Percentiles rank a stretch among this genome's conserved stretches.
Evolutionary conservation across 2,113 vertebrate species (phyloP).

Genomic region (Ceyx cyanopectus): DNA sequence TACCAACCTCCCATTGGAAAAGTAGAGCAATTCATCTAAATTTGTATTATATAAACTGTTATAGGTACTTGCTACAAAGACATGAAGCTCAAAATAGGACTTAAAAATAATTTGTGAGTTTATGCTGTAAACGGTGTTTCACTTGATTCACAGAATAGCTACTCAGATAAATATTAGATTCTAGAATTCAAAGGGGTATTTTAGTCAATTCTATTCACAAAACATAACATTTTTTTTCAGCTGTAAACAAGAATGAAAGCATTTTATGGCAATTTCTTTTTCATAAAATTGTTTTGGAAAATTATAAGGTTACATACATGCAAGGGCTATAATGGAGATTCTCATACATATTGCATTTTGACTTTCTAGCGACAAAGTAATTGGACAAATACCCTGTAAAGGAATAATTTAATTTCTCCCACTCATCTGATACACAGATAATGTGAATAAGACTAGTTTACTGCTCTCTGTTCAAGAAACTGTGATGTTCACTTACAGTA

Average conservation of each 20-base stretch:
- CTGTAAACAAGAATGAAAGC: background rate
- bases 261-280: background rate
- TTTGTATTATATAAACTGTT: background rate
- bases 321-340: background rate
- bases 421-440: background rate
- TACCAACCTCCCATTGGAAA: constrained; percentile 58
- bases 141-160: background rate
- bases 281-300: background rate
- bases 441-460: background rate
- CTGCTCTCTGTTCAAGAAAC: background rate
- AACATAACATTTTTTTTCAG: background rate
- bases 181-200: background rate
- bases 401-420: background rate
- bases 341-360: background rate
- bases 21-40: constrained; percentile 33
- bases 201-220: background rate
- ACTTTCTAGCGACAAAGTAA: background rate
- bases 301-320: background rate
- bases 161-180: background rate
- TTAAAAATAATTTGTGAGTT: background rate
- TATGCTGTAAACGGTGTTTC: background rate
- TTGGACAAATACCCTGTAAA: background rate
- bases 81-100: background rate
- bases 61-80: background rate
- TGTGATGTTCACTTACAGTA: background rate